phyloP scores from a whole-genome alignment of 2,888 invertebrate species.

The Leucophenga maculata region DNA sequence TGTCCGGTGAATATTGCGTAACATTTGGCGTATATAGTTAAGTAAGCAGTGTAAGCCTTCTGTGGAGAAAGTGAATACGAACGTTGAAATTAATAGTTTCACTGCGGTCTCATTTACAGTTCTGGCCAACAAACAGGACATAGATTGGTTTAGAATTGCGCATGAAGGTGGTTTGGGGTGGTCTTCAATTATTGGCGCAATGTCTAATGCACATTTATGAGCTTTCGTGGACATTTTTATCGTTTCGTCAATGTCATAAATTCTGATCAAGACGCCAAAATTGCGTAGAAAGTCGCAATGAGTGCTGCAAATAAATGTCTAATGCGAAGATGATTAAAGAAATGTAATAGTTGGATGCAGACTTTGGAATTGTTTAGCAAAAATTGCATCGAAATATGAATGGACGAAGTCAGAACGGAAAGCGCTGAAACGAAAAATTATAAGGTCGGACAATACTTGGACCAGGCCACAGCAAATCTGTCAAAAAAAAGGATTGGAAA shows the following conservation, averaged over 20 bases:
- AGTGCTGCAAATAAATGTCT: not conserved
- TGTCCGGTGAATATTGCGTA: not conserved
- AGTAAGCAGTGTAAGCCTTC: not conserved
- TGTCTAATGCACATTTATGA: constrained; percentile 57
- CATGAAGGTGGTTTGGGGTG: constrained; percentile 42
- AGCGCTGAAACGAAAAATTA: too few relatives aligned
- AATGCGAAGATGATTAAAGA: too few relatives aligned
- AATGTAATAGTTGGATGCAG: too few relatives aligned
- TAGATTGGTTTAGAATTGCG: constrained; percentile 12
- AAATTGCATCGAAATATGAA: too few relatives aligned
- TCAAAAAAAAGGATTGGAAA: too few relatives aligned
- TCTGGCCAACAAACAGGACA: not conserved
- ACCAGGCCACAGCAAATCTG: too few relatives aligned
- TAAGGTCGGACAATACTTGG: too few relatives aligned
- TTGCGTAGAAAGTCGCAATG: constrained; percentile 47
- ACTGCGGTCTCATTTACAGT: constrained; percentile 40
- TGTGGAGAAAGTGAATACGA: constrained; percentile 2
- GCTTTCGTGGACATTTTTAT: constrained; percentile 52
- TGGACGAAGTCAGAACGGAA: too few relatives aligned
- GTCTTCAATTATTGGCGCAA: not conserved
- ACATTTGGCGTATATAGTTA: not conserved
- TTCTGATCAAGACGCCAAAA: constrained; percentile 63
- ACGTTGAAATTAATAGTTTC: constrained; percentile 63
- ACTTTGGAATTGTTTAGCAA: too few relatives aligned
- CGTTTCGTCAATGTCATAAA: constrained; percentile 65